Percentiles rank a stretch among this genome's conserved stretches.
Conservation (phyloP, 2,113 vertebrate species). For the Scartelaos histophorus region DNA sequence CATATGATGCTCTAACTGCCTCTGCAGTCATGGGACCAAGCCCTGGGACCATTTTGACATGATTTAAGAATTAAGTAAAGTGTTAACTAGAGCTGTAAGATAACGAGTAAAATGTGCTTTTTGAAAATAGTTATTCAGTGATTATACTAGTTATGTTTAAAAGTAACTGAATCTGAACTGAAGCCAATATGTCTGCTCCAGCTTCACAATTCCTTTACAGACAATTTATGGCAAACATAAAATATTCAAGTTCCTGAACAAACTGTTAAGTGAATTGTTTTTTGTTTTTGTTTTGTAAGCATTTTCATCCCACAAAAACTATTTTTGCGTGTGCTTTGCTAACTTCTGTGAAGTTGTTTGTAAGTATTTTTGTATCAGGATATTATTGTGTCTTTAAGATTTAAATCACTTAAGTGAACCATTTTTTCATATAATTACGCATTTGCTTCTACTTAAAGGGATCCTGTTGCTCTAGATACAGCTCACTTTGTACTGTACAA, state of each 20-base stretch:
- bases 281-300: conserved; percentile 29
- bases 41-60: background rate
- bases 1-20: conserved; percentile 32
- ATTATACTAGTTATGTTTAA: conserved; percentile 12
- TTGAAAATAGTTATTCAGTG: background rate
- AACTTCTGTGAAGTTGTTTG: conserved; percentile 99
- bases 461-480: conserved; percentile 3
- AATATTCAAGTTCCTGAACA: conserved; percentile 22
- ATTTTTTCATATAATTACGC: conserved; percentile 58
- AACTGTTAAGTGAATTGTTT: conserved; percentile 11
- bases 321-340: conserved; percentile 81
- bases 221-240: conserved; percentile 12
- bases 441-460: conserved; percentile 55
- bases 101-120: background rate
- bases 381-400: conserved; percentile 48
- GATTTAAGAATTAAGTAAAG: background rate
- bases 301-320: conserved; percentile 61
- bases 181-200: background rate
- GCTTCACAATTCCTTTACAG: conserved; percentile 2
- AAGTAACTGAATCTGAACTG: conserved; percentile 21
- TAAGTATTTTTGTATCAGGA: conserved; percentile 86
- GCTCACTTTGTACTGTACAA: conserved; percentile 24
- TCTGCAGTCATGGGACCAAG: conserved; percentile 32
- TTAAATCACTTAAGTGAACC: conserved; percentile 52
- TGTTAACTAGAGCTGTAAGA: background rate